These are phyloP conservation scores for Caenorhabditis doughertyi DNA, from an alignment of 2,888 invertebrate genomes.

Conservation along the genomic window DNA sequence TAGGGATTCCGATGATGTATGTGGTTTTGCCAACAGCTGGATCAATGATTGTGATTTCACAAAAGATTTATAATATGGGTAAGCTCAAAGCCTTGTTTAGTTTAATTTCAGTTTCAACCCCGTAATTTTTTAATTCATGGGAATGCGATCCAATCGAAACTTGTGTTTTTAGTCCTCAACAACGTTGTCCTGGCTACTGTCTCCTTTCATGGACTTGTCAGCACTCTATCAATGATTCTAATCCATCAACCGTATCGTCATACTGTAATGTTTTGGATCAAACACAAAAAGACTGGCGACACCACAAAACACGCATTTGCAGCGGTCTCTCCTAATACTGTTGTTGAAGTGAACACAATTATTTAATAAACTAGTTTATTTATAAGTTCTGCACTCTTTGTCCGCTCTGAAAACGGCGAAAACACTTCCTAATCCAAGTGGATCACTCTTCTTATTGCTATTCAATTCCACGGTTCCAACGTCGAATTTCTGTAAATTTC, in stretches of 20 bases:
- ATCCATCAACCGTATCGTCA: neutral
- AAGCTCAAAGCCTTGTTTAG: too few relatives aligned
- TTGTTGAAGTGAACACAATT: too few relatives aligned
- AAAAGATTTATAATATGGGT: neutral
- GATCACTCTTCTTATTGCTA: neutral
- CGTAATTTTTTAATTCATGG: too few relatives aligned
- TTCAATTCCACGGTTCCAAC: neutral
- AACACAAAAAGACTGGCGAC: too few relatives aligned
- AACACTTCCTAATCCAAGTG: neutral
- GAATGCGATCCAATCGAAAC: too few relatives aligned
- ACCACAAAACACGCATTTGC: too few relatives aligned
- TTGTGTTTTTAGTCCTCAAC: neutral
- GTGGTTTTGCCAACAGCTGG: neutral
- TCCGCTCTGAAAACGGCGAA: too few relatives aligned
- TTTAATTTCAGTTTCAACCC: too few relatives aligned
- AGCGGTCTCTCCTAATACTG: too few relatives aligned
- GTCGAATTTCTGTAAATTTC: neutral
- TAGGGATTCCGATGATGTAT: constrained; percentile 20
- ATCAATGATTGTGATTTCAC: neutral
- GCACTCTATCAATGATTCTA: neutral
- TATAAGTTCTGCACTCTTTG: constrained; percentile 1
- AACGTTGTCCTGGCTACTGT: neutral
- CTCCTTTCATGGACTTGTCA: neutral
- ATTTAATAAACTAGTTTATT: neutral
- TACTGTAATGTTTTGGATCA: neutral